These are phyloP conservation scores for Rhabdornis inornatus DNA, from an alignment of 2,113 vertebrate species.

Conservation along the genomic window DNA sequence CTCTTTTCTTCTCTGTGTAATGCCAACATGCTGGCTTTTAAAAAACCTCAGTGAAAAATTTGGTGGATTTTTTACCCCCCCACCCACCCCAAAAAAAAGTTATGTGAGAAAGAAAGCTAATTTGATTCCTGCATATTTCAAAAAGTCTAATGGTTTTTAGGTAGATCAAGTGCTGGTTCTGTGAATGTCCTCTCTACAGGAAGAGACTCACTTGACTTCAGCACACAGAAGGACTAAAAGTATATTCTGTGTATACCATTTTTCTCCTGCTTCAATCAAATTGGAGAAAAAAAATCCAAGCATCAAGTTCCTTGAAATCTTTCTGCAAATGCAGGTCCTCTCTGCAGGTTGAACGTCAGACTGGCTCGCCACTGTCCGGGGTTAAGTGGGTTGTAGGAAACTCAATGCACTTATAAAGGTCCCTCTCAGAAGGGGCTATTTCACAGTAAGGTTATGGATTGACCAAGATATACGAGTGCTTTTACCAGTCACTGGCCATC, in stretches of 20 bases:
- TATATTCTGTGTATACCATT: not conserved
- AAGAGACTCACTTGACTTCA: conserved; percentile 48
- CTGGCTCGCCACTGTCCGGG: not conserved
- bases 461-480: conserved; percentile 16
- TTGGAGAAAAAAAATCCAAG: not conserved
- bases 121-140: conserved; percentile 64
- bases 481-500: conserved; percentile 48
- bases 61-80: not conserved
- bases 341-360: not conserved
- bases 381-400: conserved; percentile 27
- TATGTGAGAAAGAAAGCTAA: conserved; percentile 44
- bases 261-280: not conserved
- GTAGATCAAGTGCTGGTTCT: conserved; percentile 63
- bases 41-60: conserved; percentile 67
- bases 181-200: conserved; percentile 26
- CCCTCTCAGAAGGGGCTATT: conserved; percentile 40
- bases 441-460: conserved; percentile 51
- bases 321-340: not conserved
- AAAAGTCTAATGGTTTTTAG: conserved; percentile 58
- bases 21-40: conserved; percentile 62
- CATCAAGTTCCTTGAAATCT: not conserved
- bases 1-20: conserved; percentile 45
- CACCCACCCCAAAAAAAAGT: not conserved
- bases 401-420: conserved; percentile 39
- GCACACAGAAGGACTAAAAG: conserved; percentile 20